Evolutionary conservation across 2,888 invertebrate species (phyloP), one percentile per base, ranked within the genome.

Genomic region (Euclidia mi): DNA sequence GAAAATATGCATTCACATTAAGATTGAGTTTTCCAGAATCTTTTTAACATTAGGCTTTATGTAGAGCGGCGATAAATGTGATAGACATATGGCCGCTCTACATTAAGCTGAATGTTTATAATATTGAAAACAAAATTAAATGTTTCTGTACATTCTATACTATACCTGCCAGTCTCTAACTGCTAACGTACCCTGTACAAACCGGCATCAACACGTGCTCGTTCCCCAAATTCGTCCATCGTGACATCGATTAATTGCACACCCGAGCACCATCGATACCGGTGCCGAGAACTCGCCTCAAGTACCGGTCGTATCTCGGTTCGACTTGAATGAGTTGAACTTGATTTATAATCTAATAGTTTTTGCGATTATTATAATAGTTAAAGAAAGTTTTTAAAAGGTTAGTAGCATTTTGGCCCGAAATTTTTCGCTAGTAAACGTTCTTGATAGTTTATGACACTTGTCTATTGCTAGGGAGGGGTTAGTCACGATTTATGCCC

Each of bases 181-280:
- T 3, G 28, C 2, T 7, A 2, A 31, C 4, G 31, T 52, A 59
- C 25, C 31, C 56, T 71, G 14, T 47, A 34, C 29, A 42, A 7
- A 43, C 20, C 38, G 37, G 45, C 59, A 59, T 43, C 59, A 55
- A 61, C 15, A 10, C 14, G 38, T 28, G 6, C 31, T 50, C 28
- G 28, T 55, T 55, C 49, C 35, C 32, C 11, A 53, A 65, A 69
- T 49, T 57, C 56, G 63, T 65, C 51, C 43, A 52, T 70, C 75
- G 65, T 78, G 87, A 85, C 85, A 78, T 74, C 79, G 77, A 88
- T 88, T 85, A 81, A 88, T 88, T 79, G 80, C 75, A 56, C 40
- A 41, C 65, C 65, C 57, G 57, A 65, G 64, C 61, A 50, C 71
- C 49, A 61, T 55, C 53, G 37, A 46, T 56, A 68, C 61, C 57